Evolutionary conservation across 2,797 vertebrate genomes (phyloP).

Genomic region (Danio aesculapii): DNA sequence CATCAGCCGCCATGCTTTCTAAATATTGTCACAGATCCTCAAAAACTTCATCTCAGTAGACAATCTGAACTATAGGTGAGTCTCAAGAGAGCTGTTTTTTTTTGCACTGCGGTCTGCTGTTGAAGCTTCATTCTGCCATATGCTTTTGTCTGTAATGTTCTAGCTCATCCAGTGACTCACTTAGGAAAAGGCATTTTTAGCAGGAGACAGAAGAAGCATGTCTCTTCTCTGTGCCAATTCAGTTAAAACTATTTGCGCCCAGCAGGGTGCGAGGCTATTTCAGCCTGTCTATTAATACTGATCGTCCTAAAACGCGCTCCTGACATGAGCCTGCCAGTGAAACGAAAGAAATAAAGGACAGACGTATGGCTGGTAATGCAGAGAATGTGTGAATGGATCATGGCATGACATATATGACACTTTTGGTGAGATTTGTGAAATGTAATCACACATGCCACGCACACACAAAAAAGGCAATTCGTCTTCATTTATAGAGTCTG

Average conservation of each 20-base stretch:
- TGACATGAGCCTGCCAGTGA: slow-evolving; percentile 27
- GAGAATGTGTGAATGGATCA: slow-evolving; percentile 2
- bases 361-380: slow-evolving; percentile 5
- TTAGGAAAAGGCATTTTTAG: slow-evolving; percentile 23
- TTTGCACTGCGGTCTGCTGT: neutral
- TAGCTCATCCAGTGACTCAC: slow-evolving; percentile 22
- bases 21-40: neutral
- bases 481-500: too few relatives aligned
- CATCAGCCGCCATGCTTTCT: neutral
- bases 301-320: slow-evolving; percentile 43
- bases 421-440: slow-evolving; percentile 8
- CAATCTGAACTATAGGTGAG: neutral
- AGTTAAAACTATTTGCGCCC: slow-evolving; percentile 52
- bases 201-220: slow-evolving; percentile 40
- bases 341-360: slow-evolving; percentile 47
- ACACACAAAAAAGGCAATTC: neutral
- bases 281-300: slow-evolving; percentile 60
- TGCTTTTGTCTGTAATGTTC: neutral
- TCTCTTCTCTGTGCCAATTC: slow-evolving; percentile 47
- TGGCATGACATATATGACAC: neutral
- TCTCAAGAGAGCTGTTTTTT: neutral
- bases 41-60: neutral
- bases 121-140: neutral
- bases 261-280: slow-evolving; percentile 59
- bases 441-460: slow-evolving; percentile 1